Percentiles rank a stretch among this genome's conserved stretches.
Conservation (phyloP, 2,888 invertebrate species). For the Mythimna ferrago region DNA sequence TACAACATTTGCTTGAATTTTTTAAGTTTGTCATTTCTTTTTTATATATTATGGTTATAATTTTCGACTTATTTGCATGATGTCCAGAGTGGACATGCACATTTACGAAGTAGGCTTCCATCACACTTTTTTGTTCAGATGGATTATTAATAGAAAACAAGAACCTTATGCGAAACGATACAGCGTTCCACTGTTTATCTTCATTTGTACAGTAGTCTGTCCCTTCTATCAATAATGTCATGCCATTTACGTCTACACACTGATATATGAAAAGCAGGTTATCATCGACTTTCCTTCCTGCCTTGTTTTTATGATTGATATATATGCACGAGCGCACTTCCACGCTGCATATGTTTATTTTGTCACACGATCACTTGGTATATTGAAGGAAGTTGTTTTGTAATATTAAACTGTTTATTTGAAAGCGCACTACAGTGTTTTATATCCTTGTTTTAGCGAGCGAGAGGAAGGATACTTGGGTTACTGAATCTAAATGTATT, state of each 20-base stretch:
- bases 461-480: conserved; percentile 9
- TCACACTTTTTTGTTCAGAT: too few relatives aligned
- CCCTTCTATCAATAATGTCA: conserved; percentile 15
- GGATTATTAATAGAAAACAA: too few relatives aligned
- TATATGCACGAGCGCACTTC: conserved; percentile 51
- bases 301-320: conserved; percentile 43
- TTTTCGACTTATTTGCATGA: too few relatives aligned
- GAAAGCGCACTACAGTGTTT: conserved; percentile 35
- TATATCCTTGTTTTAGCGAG: conserved; percentile 20
- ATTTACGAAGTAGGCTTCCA: too few relatives aligned
- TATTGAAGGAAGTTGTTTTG: conserved; percentile 40
- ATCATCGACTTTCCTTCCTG: conserved; percentile 56
- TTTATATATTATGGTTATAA: too few relatives aligned
- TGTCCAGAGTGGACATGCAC: too few relatives aligned
- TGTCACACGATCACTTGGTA: conserved; percentile 30
- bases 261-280: conserved; percentile 30
- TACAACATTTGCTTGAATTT: too few relatives aligned
- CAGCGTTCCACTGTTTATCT: background rate
- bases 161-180: background rate
- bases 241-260: conserved; percentile 14
- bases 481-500: conserved; percentile 23
- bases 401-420: conserved; percentile 33
- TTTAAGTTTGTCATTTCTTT: too few relatives aligned
- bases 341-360: conserved; percentile 38
- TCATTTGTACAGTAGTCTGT: too few relatives aligned